Base-by-base conservation (phyloP, 2,113 vertebrate genomes). In the Chamaea fasciata region DNA sequence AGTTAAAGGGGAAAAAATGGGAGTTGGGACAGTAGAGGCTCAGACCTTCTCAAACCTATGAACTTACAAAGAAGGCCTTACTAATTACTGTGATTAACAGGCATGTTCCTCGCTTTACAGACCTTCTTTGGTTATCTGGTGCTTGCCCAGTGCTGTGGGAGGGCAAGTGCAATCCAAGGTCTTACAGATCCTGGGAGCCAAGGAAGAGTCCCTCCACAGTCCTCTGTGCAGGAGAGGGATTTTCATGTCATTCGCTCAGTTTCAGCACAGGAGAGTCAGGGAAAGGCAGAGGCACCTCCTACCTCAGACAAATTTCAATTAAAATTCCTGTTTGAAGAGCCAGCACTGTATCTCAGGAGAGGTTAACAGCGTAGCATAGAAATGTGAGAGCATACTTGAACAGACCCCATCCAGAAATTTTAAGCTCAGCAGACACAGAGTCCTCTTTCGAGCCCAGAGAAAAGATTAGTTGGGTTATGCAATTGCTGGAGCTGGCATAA, bases 401-500 rank as follows among this genome's bases (percentile, higher is more conserved):
- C 57, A 70, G 74, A 91, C 91, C 87, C 87, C 67, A 9, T 80
- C 65, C 42, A 95, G 82, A 74, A 79, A 92, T 90, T 64, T 85
- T 53, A 94, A 94, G 82, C 91, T 94, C 42, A 65, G 74, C 4
- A 42, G 78, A 91, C 82, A 91, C n/a, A 73, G 78, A 27, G 50
- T 85, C 37, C 37, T 89, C 70, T 96, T 96, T 56, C 0, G 21
- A 91, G 83, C 88, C 83, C 83, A 81, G 85, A 64, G 74, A 57
- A 74, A 75, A 83, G 83, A 94, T 92, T 53, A 86, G 89, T 44
- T 88, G 62, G 64, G 90, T 96, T 95, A 96, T 95, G 90, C 93
- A 93, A 88, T 92, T 95, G 84, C 92, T 86, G 83, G 65, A 96
- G 88, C 88, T 95, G 93, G 92, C 93, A 64, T 74, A 37, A 94